Evolutionary conservation across 1,140 invertebrate species (phyloP), one percentile per base, ranked within the genome.

Genomic region (Halictus rubicundus): DNA sequence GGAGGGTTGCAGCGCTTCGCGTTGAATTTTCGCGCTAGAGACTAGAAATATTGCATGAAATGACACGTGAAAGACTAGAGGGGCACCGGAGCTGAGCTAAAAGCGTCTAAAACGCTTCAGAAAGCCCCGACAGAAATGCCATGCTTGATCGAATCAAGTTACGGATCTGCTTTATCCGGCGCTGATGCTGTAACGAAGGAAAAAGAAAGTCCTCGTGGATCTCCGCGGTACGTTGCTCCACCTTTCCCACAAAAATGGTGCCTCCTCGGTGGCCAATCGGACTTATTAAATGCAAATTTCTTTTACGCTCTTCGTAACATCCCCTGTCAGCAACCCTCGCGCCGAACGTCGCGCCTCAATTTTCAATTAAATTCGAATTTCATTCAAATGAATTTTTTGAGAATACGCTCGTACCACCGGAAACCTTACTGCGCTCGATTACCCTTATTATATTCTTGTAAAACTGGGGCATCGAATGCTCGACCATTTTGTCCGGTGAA

Each of bases 131-230:
- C 61, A 68, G 49, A 70, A 74, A 25, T 68, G 54, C 60, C 61
- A 60, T 70, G 65, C 64, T 85, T 85, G 63, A 86, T 86, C 72
- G 73, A 85, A 85, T 86, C 84, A 80, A 76, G 81, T 78, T 78
- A 72, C 66, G 77, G 69, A 75, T 85, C 74, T 61, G 72, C 77
- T 75, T 81, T 65, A 60, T 23, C 65, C 52, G 27, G 52, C 79
- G 61, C 39, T 64, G 60, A 49, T 23, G 19, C 66, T 42, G 5
- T 61, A 57, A 78, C 76, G 68, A 64, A 71, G 46, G n/a, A 6
- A n/a, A 52, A 39, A 64, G 60, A 71, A 49, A 78, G 71, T 78
- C 69, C 59, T 63, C 27, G 42, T 60, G 23, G 46, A 78, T 37
- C 60, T 54, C 63, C 12, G 23, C 66, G 39, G 65, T 3, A 0